Percentiles rank a stretch among this genome's conserved stretches.
phyloP scores from a whole-genome alignment of 2,113 vertebrate genomes.

The Pygathrix nemaeus region DNA sequence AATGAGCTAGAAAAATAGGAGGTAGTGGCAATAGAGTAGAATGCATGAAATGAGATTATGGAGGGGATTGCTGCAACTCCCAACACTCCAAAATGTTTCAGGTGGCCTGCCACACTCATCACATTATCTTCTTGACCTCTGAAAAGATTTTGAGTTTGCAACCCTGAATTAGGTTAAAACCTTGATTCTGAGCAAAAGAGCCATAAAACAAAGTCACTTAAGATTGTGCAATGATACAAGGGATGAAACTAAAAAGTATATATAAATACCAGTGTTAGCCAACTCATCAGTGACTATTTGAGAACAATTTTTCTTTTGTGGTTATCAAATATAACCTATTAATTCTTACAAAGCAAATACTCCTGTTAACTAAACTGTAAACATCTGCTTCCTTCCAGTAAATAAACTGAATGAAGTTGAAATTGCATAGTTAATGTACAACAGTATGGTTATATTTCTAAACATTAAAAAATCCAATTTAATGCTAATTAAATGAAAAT shows the following conservation, averaged over 20 bases:
- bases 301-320: slow-evolving; percentile 52
- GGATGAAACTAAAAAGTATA: not conserved
- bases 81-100: not conserved
- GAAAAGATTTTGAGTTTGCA: not conserved
- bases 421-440: slow-evolving; percentile 69
- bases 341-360: slow-evolving; percentile 74
- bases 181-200: slow-evolving; percentile 28
- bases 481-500: slow-evolving; percentile 70
- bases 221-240: not conserved
- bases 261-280: not conserved
- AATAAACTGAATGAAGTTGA: slow-evolving; percentile 49
- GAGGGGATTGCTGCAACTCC: not conserved
- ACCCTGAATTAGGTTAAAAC: not conserved
- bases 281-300: not conserved
- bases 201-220: not conserved
- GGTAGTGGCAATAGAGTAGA: not conserved
- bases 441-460: slow-evolving; percentile 56
- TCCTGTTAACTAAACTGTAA: slow-evolving; percentile 65
- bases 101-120: not conserved
- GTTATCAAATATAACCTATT: slow-evolving; percentile 64
- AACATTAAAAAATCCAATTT: slow-evolving; percentile 30
- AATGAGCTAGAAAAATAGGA: not conserved
- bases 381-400: slow-evolving; percentile 60
- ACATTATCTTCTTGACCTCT: not conserved
- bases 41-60: not conserved